These are phyloP conservation scores for Andrena dorsata DNA, from an alignment of 2,888 invertebrate genomes.

Conservation along the genomic window DNA sequence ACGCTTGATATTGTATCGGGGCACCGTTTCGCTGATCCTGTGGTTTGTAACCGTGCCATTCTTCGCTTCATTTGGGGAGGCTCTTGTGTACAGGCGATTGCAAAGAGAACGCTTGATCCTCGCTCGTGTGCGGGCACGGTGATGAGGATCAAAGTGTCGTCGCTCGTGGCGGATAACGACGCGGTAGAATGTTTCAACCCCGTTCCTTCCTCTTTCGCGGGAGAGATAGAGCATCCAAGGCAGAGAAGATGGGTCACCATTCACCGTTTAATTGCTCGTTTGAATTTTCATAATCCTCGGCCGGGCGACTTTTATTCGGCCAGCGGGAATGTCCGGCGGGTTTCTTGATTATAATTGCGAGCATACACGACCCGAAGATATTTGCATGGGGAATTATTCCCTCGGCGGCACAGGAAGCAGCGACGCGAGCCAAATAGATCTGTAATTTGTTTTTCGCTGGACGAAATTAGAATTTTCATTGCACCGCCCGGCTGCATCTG, in stretches of 20 bases:
- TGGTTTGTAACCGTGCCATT: too few species aligned
- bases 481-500: slow-evolving; percentile 28
- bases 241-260: neutral
- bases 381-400: slow-evolving; percentile 42
- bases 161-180: too few species aligned
- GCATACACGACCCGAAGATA: neutral
- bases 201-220: too few species aligned
- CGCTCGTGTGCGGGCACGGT: too few species aligned
- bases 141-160: too few species aligned
- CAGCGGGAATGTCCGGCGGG: neutral
- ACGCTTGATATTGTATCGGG: too few species aligned
- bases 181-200: too few species aligned
- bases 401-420: neutral
- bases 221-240: neutral
- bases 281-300: neutral
- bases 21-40: too few species aligned
- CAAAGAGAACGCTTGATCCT: too few species aligned
- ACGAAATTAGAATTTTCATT: slow-evolving; percentile 57
- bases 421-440: slow-evolving; percentile 33
- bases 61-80: too few species aligned
- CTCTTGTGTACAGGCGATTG: too few species aligned
- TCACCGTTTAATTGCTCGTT: neutral
- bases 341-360: slow-evolving; percentile 18
- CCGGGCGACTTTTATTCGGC: slow-evolving; percentile 1
- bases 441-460: slow-evolving; percentile 38